These are phyloP conservation scores for Kryphioiulus occultus DNA, from an alignment of 2,888 invertebrate species.

Conservation along the genomic window DNA sequence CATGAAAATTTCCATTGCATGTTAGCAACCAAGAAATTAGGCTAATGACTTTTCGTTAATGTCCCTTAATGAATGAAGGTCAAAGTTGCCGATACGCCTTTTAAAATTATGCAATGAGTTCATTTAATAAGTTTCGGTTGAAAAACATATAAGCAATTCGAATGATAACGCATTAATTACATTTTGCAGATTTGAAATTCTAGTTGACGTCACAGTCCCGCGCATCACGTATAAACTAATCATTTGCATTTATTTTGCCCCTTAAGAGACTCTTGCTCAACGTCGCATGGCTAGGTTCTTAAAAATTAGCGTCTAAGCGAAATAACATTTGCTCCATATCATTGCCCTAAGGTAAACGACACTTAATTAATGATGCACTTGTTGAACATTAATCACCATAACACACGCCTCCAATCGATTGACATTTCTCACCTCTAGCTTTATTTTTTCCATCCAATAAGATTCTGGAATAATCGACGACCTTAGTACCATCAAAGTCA, in stretches of 20 bases:
- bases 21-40: not conserved
- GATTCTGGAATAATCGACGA: constrained; percentile 33
- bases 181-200: not conserved
- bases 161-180: not conserved
- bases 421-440: constrained; percentile 46
- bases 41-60: not conserved
- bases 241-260: not conserved
- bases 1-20: not conserved
- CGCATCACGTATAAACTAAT: not conserved
- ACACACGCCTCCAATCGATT: not conserved
- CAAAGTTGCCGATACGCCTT: not conserved
- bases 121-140: not conserved
- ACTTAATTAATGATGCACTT: not conserved
- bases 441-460: constrained; percentile 46
- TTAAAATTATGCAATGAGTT: not conserved
- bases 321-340: not conserved
- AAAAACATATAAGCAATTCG: not conserved
- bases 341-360: not conserved
- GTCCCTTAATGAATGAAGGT: not conserved
- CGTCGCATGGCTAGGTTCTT: not conserved
- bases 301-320: not conserved
- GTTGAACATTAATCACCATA: not conserved
- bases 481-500: constrained; percentile 46
- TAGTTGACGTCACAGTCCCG: not conserved
- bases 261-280: not conserved